Evolutionary conservation across 1,140 invertebrate species (phyloP), one percentile per base, ranked within the genome.

Genomic region (Drosophila nigrodunni): DNA sequence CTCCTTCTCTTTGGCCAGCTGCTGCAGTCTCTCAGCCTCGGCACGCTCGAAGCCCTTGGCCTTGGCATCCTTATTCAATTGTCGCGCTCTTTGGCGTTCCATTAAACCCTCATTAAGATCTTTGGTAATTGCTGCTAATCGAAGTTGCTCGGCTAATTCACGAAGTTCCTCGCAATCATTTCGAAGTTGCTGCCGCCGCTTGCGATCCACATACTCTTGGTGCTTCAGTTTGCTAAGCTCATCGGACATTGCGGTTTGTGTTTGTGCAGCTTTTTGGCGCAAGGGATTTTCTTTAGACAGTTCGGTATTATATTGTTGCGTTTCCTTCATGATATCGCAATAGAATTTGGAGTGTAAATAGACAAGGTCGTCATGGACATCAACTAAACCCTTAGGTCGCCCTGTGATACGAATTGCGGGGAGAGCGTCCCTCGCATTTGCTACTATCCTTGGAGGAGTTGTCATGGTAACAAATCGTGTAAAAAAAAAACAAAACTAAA

Each of bases 41-140:
- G 60, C 83, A 11, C 81, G 59, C 13, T 64, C 7, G n/a, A 43
- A 30, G 1, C 37, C 61, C 7, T 13, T 3, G 3, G 47, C 57
- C 15, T 76, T 62, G 1, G 41, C 49, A 7, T 69, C 47, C 3
- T 68, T 60, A 0, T 61, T 44, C 11, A 78, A 7, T 30, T 69
- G 34, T 3, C 71, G 68, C 1, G 9, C 11, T 37, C 7, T 44
- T 10, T 66, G 37, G 0, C 52, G 21, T 3, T 78, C 54, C 1
- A 7, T 21, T 7, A 89, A 43, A 7, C 59, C 41, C 7, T 85
- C 85, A 5, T 74, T 41, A 2, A 85, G 35, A 0, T 89, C 80
- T 52, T 89, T 89, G 2, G 85, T 81, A 35, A 89, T 85, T 15
- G 75, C 47, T 7, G 85, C 85, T 39, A 89, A 44, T 9, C 78